Base-by-base conservation (phyloP, 2,888 invertebrate species). In the Melinaea menophilus region DNA sequence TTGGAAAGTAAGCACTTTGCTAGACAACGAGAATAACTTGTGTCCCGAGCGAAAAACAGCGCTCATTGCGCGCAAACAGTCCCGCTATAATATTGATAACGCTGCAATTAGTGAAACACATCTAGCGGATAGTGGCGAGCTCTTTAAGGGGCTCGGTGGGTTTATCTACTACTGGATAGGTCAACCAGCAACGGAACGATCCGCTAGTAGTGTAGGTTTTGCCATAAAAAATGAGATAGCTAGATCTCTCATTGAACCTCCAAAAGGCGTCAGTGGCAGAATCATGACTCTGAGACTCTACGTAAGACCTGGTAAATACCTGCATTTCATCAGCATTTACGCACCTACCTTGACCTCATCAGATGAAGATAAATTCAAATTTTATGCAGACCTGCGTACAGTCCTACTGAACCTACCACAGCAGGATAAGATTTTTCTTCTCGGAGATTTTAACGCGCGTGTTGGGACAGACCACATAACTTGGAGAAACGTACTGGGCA, bases 401-500 rank as follows among this genome's bases (percentile, higher is more conserved):
- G 46, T 60, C 13, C 34, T 55, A 13, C 13, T 11, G 34, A 11
- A 45, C 11, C 41, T 60, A 12, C 55, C 33, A 3, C 7, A 31
- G 2, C 13, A 7, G 3, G 55, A 60, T 31, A 55, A 55, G 55
- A 55, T 60, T 11, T 33, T 60, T 41, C 34, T 60, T 33, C 13
- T 60, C 11, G 60, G 55, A 33, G 55, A 60, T 60, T 55, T 60
- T 37, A 60, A 60, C 48, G 55, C 60, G 11, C 46, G 46, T 5
- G 55, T 55, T n/a, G 60, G 60, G 12, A 31, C 55, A 9, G 65
- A 63, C 22, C 47, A 37, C 46, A 41, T 41, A 4, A 37, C 54
- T 35, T 71, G 70, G 69, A 47, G 59, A n/a, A 65, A 57, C 11
- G 64, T 67, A 3, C 59, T 69, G 0, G 69, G 72, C 2, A 51